Evolutionary conservation across 2,797 vertebrate genomes (phyloP), one percentile per base, ranked within the genome.

Genomic region (Melanotaenia pygmaea): DNA sequence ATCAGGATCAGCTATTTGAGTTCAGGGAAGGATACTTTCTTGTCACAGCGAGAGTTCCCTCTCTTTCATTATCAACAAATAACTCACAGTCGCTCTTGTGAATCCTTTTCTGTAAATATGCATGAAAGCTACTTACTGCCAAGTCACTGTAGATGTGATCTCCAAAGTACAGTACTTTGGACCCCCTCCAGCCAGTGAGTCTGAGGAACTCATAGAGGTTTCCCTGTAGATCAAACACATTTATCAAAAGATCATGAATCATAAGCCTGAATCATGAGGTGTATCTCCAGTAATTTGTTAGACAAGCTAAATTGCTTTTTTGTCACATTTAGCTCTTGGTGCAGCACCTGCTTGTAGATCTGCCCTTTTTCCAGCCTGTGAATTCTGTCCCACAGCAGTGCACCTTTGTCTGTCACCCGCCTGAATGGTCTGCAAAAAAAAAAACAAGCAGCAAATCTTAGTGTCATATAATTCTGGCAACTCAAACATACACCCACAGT

Each of bases 141-240:
- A 99, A 91, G 90, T 99, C 98, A 65, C 98, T 99, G 94, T 99
- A 99, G 91, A 99, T 99, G 83, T 99, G 98, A 91, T 99, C 98
- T 70, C 98, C 98, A 40, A 99, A 99, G 93, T 99, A 99, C 54
- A 99, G 94, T 76, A 99, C 98, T 87, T 95, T 98, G 64, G 97
- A 98, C 57, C 98, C 98, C 67, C 96, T 96, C 98, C 98, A 99
- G 78, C 98, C 98, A 0, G 98, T 99, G 34, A 99, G 97, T 85
- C 97, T 96, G 92, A 99, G 88, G 93, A 99, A 99, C 83, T 99
- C 98, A 47, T 99, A 99, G 32, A 99, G 92, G 86, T 99, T 99
- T 77, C 98, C 98, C 98, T 99, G 80, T 70, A 11, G 62, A 81
- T 74, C 37, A 88, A 75, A 86, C 34, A 76, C 26, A 66, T 24